Percentiles rank a stretch among this genome's conserved stretches.
phyloP scores from a whole-genome alignment of 1,140 invertebrate genomes.

The Yoshiicerus persimilis region DNA sequence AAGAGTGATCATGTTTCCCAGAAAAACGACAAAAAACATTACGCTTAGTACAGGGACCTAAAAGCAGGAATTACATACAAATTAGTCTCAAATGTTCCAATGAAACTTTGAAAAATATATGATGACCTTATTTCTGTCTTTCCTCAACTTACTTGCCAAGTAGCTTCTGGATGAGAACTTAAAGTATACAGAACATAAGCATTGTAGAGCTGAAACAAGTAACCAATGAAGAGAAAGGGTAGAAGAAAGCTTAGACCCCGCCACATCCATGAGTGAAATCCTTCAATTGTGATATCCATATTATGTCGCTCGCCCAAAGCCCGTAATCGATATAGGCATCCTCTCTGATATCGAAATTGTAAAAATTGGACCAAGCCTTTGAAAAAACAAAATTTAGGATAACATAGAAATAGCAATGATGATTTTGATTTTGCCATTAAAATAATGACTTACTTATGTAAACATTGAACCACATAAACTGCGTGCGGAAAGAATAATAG shows the following conservation, averaged over 20 bases:
- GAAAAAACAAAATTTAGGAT: background rate
- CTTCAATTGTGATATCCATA: constrained; percentile 99
- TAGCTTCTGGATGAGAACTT: constrained; percentile 72
- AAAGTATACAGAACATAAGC: constrained; percentile 83
- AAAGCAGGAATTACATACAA: background rate
- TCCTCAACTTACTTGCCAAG: constrained; percentile 72
- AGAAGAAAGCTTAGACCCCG: constrained; percentile 91
- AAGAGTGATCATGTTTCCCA: constrained; percentile 84
- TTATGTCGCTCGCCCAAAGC: constrained; percentile 92
- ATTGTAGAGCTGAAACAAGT: constrained; percentile 94
- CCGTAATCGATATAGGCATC: constrained; percentile 92
- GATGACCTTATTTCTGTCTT: too few species aligned
- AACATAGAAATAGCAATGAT: too few species aligned
- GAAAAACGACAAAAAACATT: constrained; percentile 82
- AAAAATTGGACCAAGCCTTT: constrained; percentile 70
- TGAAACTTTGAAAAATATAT: background rate
- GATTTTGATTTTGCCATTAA: background rate
- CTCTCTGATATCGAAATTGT: constrained; percentile 95
- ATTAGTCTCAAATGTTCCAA: background rate
- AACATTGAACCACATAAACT: constrained; percentile 91
- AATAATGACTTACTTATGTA: constrained; percentile 66
- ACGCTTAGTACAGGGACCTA: constrained; percentile 72
- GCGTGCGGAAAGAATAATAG: constrained; percentile 85
- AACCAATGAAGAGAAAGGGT: constrained; percentile 93
- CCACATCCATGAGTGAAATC: constrained; percentile 99